Percentiles rank a stretch among this genome's conserved stretches.
These are phyloP conservation scores for Artemisiospiza belli DNA, from an alignment of 2,113 vertebrate species.

Conservation along the genomic window DNA sequence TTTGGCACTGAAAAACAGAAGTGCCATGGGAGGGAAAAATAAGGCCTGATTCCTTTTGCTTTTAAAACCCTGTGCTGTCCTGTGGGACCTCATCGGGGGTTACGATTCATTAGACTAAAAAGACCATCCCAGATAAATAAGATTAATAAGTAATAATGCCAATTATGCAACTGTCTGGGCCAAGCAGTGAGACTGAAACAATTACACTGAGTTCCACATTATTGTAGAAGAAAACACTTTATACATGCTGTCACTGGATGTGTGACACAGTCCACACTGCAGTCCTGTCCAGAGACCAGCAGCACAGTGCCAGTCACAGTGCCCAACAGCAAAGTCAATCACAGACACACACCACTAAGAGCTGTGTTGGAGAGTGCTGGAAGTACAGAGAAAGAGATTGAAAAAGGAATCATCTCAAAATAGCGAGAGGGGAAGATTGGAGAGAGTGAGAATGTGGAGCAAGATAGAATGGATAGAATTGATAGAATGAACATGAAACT, in stretches of 20 bases:
- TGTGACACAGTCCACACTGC: background rate
- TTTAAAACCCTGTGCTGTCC: background rate
- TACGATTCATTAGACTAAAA: background rate
- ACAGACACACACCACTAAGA: background rate
- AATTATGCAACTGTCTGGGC: background rate
- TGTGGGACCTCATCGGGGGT: background rate
- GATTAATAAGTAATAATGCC: background rate
- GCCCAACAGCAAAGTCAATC: background rate
- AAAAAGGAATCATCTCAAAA: background rate
- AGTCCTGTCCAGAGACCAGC: background rate
- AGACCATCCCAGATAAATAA: background rate
- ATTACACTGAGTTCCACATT: background rate
- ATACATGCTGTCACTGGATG: background rate
- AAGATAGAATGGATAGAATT: background rate
- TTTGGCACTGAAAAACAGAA: background rate
- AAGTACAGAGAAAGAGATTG: background rate
- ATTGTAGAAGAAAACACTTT: background rate
- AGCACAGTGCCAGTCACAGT: rapidly evolving
- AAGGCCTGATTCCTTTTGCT: background rate
- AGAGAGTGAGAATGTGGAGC: rapidly evolving
- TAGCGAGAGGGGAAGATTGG: background rate
- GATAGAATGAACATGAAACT: background rate
- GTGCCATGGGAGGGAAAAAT: background rate
- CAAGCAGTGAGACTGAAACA: background rate
- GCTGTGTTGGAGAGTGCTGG: rapidly evolving